Base-by-base conservation (phyloP, 2,888 invertebrate species). In the Digitonthophagus gazella region DNA sequence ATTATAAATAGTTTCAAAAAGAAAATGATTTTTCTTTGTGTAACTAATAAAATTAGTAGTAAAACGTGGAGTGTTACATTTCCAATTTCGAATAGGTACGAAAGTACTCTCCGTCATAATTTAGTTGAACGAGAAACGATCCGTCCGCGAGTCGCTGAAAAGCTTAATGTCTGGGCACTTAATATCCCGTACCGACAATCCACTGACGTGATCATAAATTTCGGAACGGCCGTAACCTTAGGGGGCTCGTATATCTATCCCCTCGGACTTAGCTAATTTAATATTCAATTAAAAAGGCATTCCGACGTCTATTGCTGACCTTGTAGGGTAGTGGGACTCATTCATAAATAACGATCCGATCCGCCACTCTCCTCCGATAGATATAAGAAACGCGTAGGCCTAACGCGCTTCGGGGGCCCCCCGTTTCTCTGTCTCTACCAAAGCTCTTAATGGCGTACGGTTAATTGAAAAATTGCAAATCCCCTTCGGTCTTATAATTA, bases 201-300 rank as follows among this genome's bases (percentile, higher is more conserved):
- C 28, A 8, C 28, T 44, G 28, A 44, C 28, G 61, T 18, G 61
- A 19, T 20, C 18, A 61, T 61, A 61, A 61, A 61, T 61, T 61
- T 61, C n/a, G n/a, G 61, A 8, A 61, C 61, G 61, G 19, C 61
- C 61, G 61, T 61, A 61, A 20, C 61, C 61, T 20, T 20, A 61
- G 61, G 20, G 61, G 20, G 20, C 61, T 20, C 20, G 61, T 61
- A 61, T 61, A 61, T 61, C 20, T 61, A 18, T 61, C 61, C 19
- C 61, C 16, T 14, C 61, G 61, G 14, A 61, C 61, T 44, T 44
- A 61, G 19, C 61, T 61, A 61, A 61, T 61, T 61, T 61, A 61
- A 61, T 61, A 61, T 61, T 61, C 61, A 61, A 61, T 61, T 61
- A 61, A 61, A 61, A 61, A 61, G 16, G 61, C 61, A 61, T 61